Percentiles rank a stretch among this genome's conserved stretches.
phyloP scores from a whole-genome alignment of 2,797 vertebrate genomes.

The Capromys pilorides region DNA sequence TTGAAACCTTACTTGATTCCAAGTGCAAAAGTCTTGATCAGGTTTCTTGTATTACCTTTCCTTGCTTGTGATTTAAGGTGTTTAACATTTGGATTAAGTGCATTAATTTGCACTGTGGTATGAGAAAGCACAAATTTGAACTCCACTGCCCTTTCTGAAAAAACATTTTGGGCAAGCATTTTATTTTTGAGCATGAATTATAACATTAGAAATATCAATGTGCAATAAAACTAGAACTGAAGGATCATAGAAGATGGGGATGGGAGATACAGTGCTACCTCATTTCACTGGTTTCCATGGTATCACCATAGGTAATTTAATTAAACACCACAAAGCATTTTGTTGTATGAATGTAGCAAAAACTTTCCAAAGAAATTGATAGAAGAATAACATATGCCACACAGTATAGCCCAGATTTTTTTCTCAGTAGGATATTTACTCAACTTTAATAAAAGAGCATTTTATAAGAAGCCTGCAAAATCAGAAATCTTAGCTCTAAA shows the following conservation, averaged over 20 bases:
- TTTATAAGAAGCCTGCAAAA: not conserved
- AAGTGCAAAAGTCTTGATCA: not conserved
- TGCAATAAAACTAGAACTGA: not conserved
- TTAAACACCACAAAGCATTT: not conserved
- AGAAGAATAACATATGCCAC: not conserved
- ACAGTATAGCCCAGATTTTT: not conserved
- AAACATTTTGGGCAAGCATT: not conserved
- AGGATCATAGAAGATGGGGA: not conserved
- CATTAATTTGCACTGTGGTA: not conserved
- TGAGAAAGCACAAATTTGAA: not conserved
- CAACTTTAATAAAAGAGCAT: not conserved
- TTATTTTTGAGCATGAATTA: slow-evolving; percentile 17
- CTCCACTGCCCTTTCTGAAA: not conserved
- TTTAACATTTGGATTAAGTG: not conserved
- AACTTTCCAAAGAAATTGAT: not conserved
- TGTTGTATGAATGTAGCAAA: not conserved
- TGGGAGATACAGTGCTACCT: not conserved
- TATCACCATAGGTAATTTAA: slow-evolving; percentile 5
- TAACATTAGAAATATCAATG: not conserved
- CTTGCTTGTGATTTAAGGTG: not conserved
- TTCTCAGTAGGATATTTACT: not conserved
- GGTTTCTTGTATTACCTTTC: not conserved
- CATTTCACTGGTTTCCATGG: not conserved
- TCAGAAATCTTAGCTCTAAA: not conserved
- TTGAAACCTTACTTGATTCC: not conserved